Evolutionary conservation across 2,888 invertebrate genomes (phyloP), one percentile per base, ranked within the genome.

Genomic region (Drosophila formosana): DNA sequence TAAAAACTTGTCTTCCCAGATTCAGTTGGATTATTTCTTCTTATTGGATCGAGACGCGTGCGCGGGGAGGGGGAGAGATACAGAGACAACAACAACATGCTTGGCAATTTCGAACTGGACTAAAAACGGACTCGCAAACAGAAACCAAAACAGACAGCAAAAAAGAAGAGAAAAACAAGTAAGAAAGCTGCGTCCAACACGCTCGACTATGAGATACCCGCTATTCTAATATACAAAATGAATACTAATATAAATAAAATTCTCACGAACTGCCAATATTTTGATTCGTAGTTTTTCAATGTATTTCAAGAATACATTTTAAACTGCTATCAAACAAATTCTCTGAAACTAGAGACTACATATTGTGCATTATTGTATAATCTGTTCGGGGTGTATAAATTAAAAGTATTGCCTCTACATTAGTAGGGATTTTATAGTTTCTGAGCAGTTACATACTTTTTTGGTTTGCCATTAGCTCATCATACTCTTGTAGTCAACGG

Each of bases 1-100:
- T 75, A 80, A 85, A 86, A 89, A 89, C 89, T 90, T 80, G 88
- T 89, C 83, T 83, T 85, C 79, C 88, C 83, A 89, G 90, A 85
- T 89, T 88, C 67, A 86, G 80, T 80, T 75, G 73, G 78, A 80
- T 80, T 82, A 82, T 70, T 88, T 65, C 47, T 75, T 82, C 80
- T 84, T 75, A 72, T 41, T 13, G 65, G 70, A 74, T 58, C 41
- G 61, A 67, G 43, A 57, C 32, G 52, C 51, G n/a, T 13, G 39
- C 6, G 13, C 9, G 37, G 11, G 7, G 23, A 57, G 55, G 37
- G 30, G 13, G 41, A 58, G 32, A 65, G 53, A 66, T 60, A 63
- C 51, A 72, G 72, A 68, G 66, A 49, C 51, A 69, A 61, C 56
- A 78, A 72, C 70, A 72, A 46, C 68, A 71, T 57, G 64, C 63